phyloP scores from a whole-genome alignment of 2,113 vertebrate species.

The Oceanites oceanicus region DNA sequence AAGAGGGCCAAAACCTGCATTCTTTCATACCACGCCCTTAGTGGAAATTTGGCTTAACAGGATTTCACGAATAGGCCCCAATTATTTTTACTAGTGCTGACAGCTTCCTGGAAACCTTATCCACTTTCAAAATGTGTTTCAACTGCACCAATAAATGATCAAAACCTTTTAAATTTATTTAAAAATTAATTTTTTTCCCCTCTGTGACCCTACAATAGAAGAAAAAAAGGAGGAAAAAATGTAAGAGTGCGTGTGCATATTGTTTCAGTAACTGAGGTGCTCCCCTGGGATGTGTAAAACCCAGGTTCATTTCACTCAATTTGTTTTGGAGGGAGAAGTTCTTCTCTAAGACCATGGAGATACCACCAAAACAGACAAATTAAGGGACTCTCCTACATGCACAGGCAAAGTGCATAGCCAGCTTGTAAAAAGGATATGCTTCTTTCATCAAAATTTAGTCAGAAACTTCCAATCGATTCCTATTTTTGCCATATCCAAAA shows the following conservation, averaged over 20 bases:
- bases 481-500: background rate
- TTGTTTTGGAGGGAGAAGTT: background rate
- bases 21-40: background rate
- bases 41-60: background rate
- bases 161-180: background rate
- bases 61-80: background rate
- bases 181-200: background rate
- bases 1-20: background rate
- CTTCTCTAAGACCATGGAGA: background rate
- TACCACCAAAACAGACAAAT: background rate
- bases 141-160: background rate
- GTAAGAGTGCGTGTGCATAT: fast-evolving
- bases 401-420: background rate
- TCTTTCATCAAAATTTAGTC: background rate
- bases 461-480: background rate
- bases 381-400: background rate
- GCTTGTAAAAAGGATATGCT: background rate
- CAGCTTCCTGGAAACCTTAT: background rate
- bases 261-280: background rate
- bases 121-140: background rate
- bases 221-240: background rate
- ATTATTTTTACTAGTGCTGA: background rate
- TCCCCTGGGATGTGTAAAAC: background rate
- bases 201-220: background rate
- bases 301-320: background rate